These are phyloP conservation scores for Platorchestia sp. DNA, from an alignment of 1,140 invertebrate genomes.

Conservation along the genomic window DNA sequence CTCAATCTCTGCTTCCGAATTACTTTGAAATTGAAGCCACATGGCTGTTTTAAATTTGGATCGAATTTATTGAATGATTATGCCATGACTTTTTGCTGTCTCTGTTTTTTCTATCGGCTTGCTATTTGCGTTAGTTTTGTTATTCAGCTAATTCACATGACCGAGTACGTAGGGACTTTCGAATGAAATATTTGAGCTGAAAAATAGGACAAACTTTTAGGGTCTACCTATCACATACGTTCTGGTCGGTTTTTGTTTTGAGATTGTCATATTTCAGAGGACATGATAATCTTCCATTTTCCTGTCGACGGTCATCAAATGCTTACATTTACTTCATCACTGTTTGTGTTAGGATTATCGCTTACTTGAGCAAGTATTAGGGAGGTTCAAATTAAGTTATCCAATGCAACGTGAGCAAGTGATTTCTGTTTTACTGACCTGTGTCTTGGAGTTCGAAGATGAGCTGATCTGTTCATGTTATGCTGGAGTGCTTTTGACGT, in stretches of 20 bases:
- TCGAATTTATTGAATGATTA: not conserved
- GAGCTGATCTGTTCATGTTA: not conserved
- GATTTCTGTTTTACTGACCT: not conserved
- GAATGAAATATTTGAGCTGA: not conserved
- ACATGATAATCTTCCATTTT: too few species aligned
- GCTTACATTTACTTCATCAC: not conserved
- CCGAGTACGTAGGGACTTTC: not conserved
- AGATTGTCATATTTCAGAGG: too few species aligned
- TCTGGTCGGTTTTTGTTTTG: too few species aligned
- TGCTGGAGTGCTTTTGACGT: not conserved
- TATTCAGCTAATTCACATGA: not conserved
- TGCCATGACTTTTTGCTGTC: not conserved
- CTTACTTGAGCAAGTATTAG: not conserved
- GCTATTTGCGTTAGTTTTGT: not conserved
- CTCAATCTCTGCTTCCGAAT: not conserved
- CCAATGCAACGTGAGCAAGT: too few species aligned
- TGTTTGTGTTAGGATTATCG: not conserved
- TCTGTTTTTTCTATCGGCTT: not conserved
- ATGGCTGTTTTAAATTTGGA: not conserved
- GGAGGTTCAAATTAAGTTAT: too few species aligned
- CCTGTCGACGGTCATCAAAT: too few species aligned
- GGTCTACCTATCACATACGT: not conserved
- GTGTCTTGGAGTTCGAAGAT: not conserved
- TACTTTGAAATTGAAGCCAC: not conserved
- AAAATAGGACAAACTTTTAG: not conserved